Conservation (phyloP, 1,140 invertebrate species). For the Trypoxylus dichotomus region DNA sequence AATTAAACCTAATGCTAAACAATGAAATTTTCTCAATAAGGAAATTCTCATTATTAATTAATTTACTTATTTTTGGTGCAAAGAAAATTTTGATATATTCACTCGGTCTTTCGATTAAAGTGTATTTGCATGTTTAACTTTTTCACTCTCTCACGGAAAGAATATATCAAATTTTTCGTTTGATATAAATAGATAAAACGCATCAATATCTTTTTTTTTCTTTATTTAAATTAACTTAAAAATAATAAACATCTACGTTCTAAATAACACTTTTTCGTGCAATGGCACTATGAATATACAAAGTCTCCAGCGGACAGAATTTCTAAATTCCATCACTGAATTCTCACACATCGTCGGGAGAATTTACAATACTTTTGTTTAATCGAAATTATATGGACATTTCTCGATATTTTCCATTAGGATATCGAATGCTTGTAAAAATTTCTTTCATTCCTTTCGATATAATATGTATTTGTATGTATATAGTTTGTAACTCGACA, state of each 20-base stretch:
- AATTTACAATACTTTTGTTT: not conserved
- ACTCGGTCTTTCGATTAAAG: slow-evolving; percentile 14
- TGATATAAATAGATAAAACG: slow-evolving; percentile 45
- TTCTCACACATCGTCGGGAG: not conserved
- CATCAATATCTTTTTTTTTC: slow-evolving; percentile 35
- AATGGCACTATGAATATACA: slow-evolving; percentile 45
- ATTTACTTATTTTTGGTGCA: slow-evolving; percentile 41
- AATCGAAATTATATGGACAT: not conserved
- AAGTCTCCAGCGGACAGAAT: slow-evolving; percentile 48
- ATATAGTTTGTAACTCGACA: slow-evolving; percentile 2
- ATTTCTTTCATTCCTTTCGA: not conserved
- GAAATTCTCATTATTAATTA: slow-evolving; percentile 16
- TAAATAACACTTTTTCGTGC: slow-evolving; percentile 47
- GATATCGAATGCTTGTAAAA: not conserved
- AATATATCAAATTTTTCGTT: slow-evolving; percentile 50
- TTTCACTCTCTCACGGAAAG: not conserved
- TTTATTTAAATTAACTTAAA: slow-evolving; percentile 39
- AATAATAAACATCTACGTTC: slow-evolving; percentile 48
- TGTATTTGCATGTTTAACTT: not conserved
- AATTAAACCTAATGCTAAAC: slow-evolving; percentile 50
- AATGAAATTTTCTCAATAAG: slow-evolving; percentile 36
- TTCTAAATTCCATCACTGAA: slow-evolving; percentile 51
- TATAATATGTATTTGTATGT: not conserved
- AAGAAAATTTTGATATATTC: slow-evolving; percentile 51
- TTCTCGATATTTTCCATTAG: not conserved